Base-by-base conservation (phyloP, 2,113 vertebrate genomes). In the Cyprinodon variegatus region DNA sequence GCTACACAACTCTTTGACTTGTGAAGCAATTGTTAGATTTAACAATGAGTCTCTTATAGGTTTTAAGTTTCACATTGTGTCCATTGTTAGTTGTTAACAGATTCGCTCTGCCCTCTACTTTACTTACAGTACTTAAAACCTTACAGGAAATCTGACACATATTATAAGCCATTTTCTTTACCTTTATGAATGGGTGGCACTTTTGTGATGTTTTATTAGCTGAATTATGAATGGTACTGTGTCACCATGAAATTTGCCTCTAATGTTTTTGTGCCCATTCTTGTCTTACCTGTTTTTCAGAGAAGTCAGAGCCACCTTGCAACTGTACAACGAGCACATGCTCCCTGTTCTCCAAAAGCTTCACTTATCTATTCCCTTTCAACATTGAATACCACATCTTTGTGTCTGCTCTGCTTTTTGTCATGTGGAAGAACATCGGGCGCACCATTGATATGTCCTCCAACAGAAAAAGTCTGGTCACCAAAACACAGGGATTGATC, bases 341-440 rank as follows among this genome's bases (percentile, higher is more conserved):
- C 81, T 90, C 95, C 0, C 93, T 96, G 91, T 95, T 99, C 89
- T 95, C 95, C 57, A 95, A 94, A 45, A 96, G 96, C 66, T 95
- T 97, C 71, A 96, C 96, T 86, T 98, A 98, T 76, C 95, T 99
- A 3, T 98, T 96, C 70, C 98, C 98, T 11, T 99, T 99, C 93
- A 98, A 96, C 85, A 97, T 97, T 1, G 97, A 99, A 83, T 99
- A 98, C 81, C 98, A 99, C 93, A 98, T 99, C 86, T 95, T 99
- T 72, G 96, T 97, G 65, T 99, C 98, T 0, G 98, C 94, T 0
- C 95, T 98, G 95, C 94, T 99, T 62, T 98, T 98, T 0, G 96
- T 98, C 72, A 94, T 99, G 83, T 99, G 98, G 98, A 98, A 98
- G 83, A 99, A 99, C 85, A 95, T 98, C 0, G 98, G 98, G 0